These are phyloP conservation scores for Mionectes macconnelli DNA, from an alignment of 2,113 vertebrate species.

Conservation along the genomic window DNA sequence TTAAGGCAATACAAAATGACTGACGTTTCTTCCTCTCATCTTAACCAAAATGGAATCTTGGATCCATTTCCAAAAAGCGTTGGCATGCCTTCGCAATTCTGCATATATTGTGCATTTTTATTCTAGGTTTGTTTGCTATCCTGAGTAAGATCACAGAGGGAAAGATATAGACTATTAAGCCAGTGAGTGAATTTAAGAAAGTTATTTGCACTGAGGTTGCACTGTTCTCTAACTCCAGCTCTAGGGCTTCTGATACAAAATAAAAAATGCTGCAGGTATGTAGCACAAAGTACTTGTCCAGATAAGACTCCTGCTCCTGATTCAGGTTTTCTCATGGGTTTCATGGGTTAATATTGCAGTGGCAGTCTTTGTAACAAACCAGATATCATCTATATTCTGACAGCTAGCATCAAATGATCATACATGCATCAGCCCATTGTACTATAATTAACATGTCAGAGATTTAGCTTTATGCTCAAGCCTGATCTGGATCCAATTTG, in stretches of 20 bases:
- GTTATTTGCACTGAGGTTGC: background rate
- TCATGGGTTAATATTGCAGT: background rate
- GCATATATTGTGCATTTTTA: conserved; percentile 6
- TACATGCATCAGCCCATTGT: background rate
- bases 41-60: conserved; percentile 38
- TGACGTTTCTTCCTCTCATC: background rate
- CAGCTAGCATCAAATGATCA: background rate
- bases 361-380: background rate
- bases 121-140: conserved; percentile 17
- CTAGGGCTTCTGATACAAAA: background rate
- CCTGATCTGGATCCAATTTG: background rate
- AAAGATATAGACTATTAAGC: background rate
- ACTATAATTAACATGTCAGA: background rate
- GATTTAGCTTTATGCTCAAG: background rate
- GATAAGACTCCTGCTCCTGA: background rate
- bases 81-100: background rate
- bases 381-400: background rate
- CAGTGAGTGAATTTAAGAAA: background rate
- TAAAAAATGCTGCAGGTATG: background rate
- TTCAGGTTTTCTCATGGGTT: background rate
- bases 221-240: background rate
- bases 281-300: background rate
- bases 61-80: background rate
- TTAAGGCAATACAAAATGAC: conserved; percentile 26
- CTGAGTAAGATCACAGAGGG: background rate